Conservation (phyloP, 2,888 invertebrate genomes). For the Nomada ruficornis region DNA sequence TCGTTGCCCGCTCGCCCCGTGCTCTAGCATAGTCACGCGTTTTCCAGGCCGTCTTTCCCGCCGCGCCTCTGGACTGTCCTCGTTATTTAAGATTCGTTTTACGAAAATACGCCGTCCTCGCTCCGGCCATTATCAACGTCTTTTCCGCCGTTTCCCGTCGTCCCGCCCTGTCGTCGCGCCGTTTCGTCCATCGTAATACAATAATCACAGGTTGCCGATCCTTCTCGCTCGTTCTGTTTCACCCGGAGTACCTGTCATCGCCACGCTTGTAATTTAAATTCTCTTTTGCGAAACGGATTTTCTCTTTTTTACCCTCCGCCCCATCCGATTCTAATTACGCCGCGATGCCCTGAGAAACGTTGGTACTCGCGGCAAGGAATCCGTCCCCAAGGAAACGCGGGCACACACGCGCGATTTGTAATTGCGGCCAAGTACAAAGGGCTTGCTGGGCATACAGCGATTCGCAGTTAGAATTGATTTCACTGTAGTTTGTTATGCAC, state of each 20-base stretch:
- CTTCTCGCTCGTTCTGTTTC: neutral
- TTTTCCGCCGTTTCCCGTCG: too few species aligned
- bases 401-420: neutral
- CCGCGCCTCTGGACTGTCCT: conserved; percentile 1
- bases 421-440: neutral
- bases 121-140: neutral
- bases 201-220: conserved; percentile 47
- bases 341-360: conserved; percentile 17
- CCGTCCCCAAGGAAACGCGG: neutral
- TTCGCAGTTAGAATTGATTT: neutral
- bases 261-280: conserved; percentile 59
- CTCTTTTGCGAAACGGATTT: conserved; percentile 28
- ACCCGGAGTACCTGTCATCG: conserved; percentile 49
- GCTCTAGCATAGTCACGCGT: neutral
- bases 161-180: neutral
- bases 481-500: too few species aligned
- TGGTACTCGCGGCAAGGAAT: conserved; percentile 6
- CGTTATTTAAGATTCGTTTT: conserved; percentile 25
- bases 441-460: neutral
- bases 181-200: conserved; percentile 35
- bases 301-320: neutral
- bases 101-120: conserved; percentile 10
- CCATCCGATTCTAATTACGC: conserved; percentile 42
- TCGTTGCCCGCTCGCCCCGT: conserved; percentile 29
- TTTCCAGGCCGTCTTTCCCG: conserved; percentile 21